phyloP scores from a whole-genome alignment of 2,797 vertebrate genomes.

The Anguilla megastoma region DNA sequence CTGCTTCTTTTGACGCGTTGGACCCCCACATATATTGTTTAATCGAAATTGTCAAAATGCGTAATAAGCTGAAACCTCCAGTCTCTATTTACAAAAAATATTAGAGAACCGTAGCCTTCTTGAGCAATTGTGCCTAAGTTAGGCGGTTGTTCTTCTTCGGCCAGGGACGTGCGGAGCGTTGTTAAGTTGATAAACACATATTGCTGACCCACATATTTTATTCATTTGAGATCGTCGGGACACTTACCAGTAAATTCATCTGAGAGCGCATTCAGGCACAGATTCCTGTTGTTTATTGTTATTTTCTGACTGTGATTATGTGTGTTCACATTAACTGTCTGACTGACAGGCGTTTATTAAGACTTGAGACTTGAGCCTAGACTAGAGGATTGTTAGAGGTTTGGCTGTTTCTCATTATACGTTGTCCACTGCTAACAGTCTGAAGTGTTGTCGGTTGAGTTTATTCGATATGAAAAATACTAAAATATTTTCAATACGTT shows the following conservation, averaged over 20 bases:
- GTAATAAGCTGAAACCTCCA: background rate
- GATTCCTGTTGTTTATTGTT: background rate
- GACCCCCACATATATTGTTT: background rate
- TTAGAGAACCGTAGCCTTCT: background rate
- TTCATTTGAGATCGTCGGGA: background rate
- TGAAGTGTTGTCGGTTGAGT: background rate
- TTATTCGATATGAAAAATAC: background rate
- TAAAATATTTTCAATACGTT: background rate
- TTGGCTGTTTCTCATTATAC: background rate
- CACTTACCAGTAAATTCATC: background rate
- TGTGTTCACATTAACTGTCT: background rate
- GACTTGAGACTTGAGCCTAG: background rate
- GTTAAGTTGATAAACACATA: background rate
- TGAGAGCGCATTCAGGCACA: background rate
- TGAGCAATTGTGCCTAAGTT: background rate
- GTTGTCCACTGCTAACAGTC: background rate
- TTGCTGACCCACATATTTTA: background rate
- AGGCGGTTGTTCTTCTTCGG: background rate
- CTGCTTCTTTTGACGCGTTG: background rate
- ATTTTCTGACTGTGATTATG: background rate
- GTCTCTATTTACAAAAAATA: too few relatives aligned
- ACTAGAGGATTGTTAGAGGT: background rate
- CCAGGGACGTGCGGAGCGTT: background rate
- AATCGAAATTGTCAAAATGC: background rate
- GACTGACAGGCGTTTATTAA: background rate